Conservation (phyloP, 2,797 vertebrate genomes). For the Spondyliosoma cantharus region DNA sequence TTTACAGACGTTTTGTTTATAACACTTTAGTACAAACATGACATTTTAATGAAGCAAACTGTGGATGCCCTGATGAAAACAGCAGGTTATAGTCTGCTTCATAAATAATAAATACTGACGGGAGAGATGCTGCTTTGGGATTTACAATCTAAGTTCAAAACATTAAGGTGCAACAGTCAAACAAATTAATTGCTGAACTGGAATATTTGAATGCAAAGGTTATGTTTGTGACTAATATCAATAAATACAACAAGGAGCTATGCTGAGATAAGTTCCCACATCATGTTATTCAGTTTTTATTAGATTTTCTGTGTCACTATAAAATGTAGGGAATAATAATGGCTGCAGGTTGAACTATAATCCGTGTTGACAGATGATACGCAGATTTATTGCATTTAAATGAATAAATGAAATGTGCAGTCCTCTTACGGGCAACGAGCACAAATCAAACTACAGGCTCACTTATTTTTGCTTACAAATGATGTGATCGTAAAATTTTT, state of each 20-base stretch:
- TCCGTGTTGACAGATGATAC: neutral
- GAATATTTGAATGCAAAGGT: neutral
- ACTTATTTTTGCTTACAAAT: neutral
- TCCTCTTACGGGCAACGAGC: neutral
- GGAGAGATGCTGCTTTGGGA: neutral
- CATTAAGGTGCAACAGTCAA: constrained; percentile 23
- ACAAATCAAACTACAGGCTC: neutral
- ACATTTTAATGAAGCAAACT: neutral
- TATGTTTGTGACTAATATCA: constrained; percentile 1
- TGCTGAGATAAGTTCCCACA: neutral
- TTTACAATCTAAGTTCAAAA: constrained; percentile 19
- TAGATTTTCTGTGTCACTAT: neutral
- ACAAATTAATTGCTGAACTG: neutral
- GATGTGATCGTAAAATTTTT: neutral
- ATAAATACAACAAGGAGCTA: neutral
- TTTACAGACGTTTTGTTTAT: constrained; percentile 17
- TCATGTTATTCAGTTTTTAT: neutral
- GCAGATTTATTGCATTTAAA: constrained; percentile 1
- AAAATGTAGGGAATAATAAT: neutral
- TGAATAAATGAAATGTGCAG: constrained; percentile 2
- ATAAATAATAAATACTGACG: constrained; percentile 15
- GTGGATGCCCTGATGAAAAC: neutral
- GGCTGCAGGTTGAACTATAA: neutral
- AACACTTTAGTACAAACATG: constrained; percentile 13
- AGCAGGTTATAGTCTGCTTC: neutral